Percentiles rank a stretch among this genome's conserved stretches.
phyloP scores from a whole-genome alignment of 2,797 vertebrate species.

The Xerus rutilus region DNA sequence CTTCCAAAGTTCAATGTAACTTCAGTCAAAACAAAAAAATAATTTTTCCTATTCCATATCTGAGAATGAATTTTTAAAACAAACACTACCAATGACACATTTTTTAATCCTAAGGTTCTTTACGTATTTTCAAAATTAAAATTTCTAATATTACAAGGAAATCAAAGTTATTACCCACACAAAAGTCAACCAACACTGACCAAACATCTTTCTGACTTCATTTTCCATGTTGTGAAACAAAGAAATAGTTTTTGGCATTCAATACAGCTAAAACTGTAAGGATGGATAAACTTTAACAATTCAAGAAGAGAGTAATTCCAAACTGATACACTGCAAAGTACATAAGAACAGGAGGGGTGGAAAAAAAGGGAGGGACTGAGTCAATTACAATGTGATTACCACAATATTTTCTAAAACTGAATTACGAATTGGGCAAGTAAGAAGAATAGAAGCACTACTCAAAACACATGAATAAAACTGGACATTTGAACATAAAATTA shows the following conservation, averaged over 20 bases:
- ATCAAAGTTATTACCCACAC: not conserved
- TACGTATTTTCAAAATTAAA: not conserved
- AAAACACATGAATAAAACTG: conserved; percentile 26
- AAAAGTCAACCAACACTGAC: not conserved
- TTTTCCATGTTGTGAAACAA: not conserved
- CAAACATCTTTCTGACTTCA: not conserved
- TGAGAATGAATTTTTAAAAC: not conserved
- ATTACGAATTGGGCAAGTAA: not conserved
- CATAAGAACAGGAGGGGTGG: not conserved
- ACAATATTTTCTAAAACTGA: not conserved
- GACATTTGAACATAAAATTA: not conserved
- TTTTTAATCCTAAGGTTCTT: not conserved
- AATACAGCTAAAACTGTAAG: not conserved
- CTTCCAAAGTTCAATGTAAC: not conserved
- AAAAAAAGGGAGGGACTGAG: not conserved
- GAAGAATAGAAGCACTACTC: not conserved
- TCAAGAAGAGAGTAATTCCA: not conserved
- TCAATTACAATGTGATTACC: not conserved
- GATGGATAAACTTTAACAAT: not conserved
- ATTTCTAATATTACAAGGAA: not conserved
- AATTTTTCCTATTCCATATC: not conserved
- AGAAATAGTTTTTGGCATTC: not conserved
- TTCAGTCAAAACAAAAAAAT: not conserved
- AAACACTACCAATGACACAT: not conserved
- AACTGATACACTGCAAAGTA: not conserved